phyloP scores from a whole-genome alignment of 1,140 invertebrate species.

The Drosophila nannoptera region DNA sequence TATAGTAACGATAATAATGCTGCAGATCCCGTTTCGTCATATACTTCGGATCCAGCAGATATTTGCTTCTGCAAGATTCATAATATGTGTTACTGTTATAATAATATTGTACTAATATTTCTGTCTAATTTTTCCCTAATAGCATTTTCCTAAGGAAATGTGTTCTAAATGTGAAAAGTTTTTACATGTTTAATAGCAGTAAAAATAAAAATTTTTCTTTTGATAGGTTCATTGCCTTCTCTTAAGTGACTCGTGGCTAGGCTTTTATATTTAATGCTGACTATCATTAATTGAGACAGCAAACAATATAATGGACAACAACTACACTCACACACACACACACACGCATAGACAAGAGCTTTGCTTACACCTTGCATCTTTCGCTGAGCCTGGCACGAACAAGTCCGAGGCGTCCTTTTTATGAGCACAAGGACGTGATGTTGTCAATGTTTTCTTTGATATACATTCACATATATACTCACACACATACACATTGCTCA shows the following conservation, averaged over 20 bases:
- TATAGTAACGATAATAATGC: constrained; percentile 73
- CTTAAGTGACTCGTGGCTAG: constrained; percentile 21
- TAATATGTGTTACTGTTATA: too few species aligned
- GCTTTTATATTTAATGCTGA: constrained; percentile 41
- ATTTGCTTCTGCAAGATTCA: constrained; percentile 61
- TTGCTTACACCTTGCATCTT: background rate
- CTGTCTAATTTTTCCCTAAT: too few species aligned
- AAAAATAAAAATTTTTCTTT: too few species aligned
- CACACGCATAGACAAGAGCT: background rate
- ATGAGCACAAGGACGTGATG: constrained; percentile 48
- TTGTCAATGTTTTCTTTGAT: constrained; percentile 41
- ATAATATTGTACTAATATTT: too few species aligned
- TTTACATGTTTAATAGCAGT: too few species aligned
- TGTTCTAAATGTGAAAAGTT: too few species aligned
- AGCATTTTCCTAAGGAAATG: too few species aligned
- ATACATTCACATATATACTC: constrained; percentile 4
- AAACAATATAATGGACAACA: constrained; percentile 56
- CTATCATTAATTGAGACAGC: constrained; percentile 61
- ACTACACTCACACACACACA: constrained; percentile 20
- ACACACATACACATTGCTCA: constrained; percentile 1
- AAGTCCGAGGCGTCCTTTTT: constrained; percentile 25
- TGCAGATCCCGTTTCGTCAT: constrained; percentile 74
- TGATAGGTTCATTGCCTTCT: constrained; percentile 51
- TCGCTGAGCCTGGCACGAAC: constrained; percentile 3
- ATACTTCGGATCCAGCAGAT: constrained; percentile 72